These are phyloP conservation scores for Polietes domitor DNA, from an alignment of 2,888 invertebrate species.

Conservation along the genomic window DNA sequence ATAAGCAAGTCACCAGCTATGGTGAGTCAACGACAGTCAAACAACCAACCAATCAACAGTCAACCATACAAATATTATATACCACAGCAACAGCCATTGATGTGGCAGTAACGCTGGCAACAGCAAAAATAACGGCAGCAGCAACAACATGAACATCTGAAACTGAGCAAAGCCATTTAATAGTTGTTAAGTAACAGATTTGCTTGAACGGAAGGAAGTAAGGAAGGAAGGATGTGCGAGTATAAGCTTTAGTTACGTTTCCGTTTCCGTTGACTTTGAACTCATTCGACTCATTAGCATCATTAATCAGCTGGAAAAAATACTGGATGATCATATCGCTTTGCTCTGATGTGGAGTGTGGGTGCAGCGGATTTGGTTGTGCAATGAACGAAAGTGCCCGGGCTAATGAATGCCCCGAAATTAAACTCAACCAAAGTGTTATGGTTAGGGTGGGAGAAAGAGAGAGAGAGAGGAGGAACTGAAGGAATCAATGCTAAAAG, in stretches of 20 bases:
- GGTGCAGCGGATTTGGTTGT: neutral
- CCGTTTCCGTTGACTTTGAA: conserved; percentile 55
- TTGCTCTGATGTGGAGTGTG: neutral
- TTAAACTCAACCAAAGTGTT: no score
- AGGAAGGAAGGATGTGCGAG: conserved; percentile 23
- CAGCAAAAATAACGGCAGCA: neutral
- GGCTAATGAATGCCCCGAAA: neutral
- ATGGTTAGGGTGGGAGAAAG: no score
- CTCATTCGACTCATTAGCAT: conserved; percentile 68
- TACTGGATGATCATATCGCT: neutral
- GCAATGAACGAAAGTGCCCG: neutral
- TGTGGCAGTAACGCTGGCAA: neutral
- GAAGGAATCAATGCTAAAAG: no score
- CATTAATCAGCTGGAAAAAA: conserved; percentile 68
- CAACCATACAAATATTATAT: neutral
- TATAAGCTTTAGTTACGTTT: conserved; percentile 44
- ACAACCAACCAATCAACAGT: neutral
- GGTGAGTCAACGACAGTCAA: neutral
- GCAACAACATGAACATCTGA: neutral
- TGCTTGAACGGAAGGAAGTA: neutral
- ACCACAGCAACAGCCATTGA: neutral
- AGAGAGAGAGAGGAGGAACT: no score
- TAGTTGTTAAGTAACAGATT: conserved; percentile 38
- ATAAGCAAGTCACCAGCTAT: neutral
- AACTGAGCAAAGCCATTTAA: conserved; percentile 3